Percentiles rank a stretch among this genome's conserved stretches.
phyloP scores from a whole-genome alignment of 2,888 invertebrate species.

The Palloptera scutellata region DNA sequence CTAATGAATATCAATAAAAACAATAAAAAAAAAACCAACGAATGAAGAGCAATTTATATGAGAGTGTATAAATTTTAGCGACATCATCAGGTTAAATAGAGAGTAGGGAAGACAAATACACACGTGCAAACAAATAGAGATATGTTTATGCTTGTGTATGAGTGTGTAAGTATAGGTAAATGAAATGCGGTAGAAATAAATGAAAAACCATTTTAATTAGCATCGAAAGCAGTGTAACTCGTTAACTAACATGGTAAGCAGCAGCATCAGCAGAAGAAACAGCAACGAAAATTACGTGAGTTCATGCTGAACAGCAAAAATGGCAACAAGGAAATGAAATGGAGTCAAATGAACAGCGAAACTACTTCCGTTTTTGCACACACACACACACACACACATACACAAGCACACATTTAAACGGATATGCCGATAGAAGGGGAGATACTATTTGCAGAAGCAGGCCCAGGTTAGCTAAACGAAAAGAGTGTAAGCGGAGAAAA shows the following conservation, averaged over 20 bases:
- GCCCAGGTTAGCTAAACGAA: too few species aligned
- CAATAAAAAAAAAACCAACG: too few species aligned
- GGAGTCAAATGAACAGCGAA: conserved; percentile 30
- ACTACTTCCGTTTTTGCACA: not conserved
- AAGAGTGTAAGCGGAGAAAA: too few species aligned
- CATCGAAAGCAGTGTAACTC: conserved; percentile 55
- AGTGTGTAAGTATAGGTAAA: too few species aligned
- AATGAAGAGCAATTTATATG: too few species aligned
- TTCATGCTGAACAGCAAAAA: conserved; percentile 26
- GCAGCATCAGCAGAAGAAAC: conserved; percentile 6
- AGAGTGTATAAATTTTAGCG: conserved; percentile 1
- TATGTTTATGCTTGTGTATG: too few species aligned
- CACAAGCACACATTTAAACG: not conserved
- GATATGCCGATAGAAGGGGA: not conserved
- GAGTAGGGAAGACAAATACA: not conserved
- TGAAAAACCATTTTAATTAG: conserved; percentile 59
- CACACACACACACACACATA: not conserved
- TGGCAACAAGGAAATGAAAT: conserved; percentile 9
- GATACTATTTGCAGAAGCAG: not conserved
- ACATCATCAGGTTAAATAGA: not conserved
- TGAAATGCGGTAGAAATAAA: conserved; percentile 14
- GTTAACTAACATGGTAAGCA: conserved; percentile 42
- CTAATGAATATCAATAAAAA: too few species aligned
- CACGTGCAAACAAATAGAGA: too few species aligned
- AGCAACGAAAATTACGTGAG: conserved; percentile 37